Conservation (phyloP, 1,140 invertebrate species). For the Nomia melanderi region DNA sequence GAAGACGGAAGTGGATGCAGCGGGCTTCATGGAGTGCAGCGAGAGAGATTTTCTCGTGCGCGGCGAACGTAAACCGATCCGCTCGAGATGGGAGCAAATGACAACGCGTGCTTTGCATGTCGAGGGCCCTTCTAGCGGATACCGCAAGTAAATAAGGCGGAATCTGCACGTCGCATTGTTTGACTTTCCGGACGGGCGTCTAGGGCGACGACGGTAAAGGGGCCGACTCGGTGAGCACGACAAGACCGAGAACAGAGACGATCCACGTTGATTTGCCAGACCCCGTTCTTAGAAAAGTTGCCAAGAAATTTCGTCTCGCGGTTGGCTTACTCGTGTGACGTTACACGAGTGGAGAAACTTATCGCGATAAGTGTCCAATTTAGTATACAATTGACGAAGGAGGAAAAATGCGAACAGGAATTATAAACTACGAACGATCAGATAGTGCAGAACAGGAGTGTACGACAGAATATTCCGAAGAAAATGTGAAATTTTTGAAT, state of each 20-base stretch:
- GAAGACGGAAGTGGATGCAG: conserved; percentile 45
- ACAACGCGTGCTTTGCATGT: conserved; percentile 76
- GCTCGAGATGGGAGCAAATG: conserved; percentile 73
- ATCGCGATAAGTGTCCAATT: neutral
- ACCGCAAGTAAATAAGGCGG: conserved; percentile 72
- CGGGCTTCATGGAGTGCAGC: conserved; percentile 28
- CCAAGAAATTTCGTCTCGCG: neutral
- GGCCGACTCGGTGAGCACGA: conserved; percentile 66
- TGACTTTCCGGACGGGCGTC: conserved; percentile 71
- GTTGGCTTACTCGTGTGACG: conserved; percentile 14
- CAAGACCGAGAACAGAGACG: conserved; percentile 65
- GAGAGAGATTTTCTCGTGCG: conserved; percentile 53
- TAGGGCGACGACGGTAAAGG: conserved; percentile 72
- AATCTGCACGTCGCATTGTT: conserved; percentile 76
- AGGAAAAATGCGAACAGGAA: neutral
- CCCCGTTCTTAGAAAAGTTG: conserved; percentile 58
- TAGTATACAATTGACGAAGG: too few relatives aligned
- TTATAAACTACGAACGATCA: too few relatives aligned
- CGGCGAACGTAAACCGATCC: conserved; percentile 67
- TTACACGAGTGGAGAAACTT: neutral
- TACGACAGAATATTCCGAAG: too few relatives aligned
- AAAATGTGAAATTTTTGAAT: too few relatives aligned
- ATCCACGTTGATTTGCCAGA: conserved; percentile 70
- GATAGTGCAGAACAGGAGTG: too few relatives aligned
- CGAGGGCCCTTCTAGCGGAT: conserved; percentile 59